phyloP scores from a whole-genome alignment of 2,797 vertebrate genomes.

The Enteromius viviparus region DNA sequence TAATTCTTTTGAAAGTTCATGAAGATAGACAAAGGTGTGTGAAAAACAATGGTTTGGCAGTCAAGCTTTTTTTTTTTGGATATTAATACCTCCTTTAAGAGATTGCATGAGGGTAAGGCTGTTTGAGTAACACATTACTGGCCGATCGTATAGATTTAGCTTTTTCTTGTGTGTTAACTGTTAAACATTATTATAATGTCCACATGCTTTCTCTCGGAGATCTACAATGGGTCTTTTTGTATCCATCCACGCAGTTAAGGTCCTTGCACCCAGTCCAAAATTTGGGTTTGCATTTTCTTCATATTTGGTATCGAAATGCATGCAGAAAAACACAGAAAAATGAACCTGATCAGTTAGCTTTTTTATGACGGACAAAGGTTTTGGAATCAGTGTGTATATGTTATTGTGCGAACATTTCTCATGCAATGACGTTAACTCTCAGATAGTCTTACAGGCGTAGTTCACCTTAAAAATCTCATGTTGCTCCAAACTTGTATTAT shows the following conservation, averaged over 20 bases:
- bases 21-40: constrained; percentile 1
- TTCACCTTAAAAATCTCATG: too few species aligned
- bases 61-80: neutral
- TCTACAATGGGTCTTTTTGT: neutral
- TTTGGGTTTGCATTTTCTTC: too few species aligned
- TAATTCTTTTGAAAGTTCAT: constrained; percentile 10
- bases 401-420: too few species aligned
- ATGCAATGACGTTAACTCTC: too few species aligned
- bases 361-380: too few species aligned
- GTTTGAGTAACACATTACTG: neutral
- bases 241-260: neutral
- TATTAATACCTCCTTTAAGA: neutral
- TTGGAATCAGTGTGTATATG: too few species aligned
- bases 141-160: neutral
- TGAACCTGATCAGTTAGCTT: too few species aligned
- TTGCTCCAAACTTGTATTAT: neutral
- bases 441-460: too few species aligned
- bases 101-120: neutral
- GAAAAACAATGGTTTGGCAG: constrained; percentile 1
- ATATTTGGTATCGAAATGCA: too few species aligned
- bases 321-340: too few species aligned
- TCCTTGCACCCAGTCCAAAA: too few species aligned
- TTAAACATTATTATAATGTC: neutral
- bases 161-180: neutral
- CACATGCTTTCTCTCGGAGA: neutral